Conservation (phyloP, 2,888 invertebrate species). For the Drosophila meridionalis region DNA sequence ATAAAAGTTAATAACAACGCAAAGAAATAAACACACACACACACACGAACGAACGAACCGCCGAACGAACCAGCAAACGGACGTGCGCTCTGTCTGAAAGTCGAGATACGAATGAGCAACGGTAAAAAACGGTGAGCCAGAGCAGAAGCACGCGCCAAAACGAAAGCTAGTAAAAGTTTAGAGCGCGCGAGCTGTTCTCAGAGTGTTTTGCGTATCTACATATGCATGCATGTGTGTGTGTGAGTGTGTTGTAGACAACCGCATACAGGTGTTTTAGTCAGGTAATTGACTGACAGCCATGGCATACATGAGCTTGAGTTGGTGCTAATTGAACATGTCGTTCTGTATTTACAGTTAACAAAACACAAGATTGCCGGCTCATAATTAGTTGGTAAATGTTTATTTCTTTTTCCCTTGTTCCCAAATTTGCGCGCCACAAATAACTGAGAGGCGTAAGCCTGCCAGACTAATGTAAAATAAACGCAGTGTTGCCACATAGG, state of each 20-base stretch:
- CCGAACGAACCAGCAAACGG: constrained; percentile 31
- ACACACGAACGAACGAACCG: constrained; percentile 34
- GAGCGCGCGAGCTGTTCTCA: constrained; percentile 38
- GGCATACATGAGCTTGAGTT: constrained; percentile 12
- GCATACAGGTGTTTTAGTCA: constrained; percentile 58
- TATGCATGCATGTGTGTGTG: not conserved
- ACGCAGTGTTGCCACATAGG: constrained; percentile 17
- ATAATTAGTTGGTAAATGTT: constrained; percentile 32
- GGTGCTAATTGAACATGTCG: constrained; percentile 64
- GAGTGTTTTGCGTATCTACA: not conserved
- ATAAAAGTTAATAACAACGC: constrained; percentile 72
- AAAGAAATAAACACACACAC: constrained; percentile 69
- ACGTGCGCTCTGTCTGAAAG: constrained; percentile 75
- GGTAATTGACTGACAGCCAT: constrained; percentile 20
- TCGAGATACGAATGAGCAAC: constrained; percentile 74
- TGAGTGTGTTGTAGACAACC: constrained; percentile 10
- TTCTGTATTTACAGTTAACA: constrained; percentile 65
- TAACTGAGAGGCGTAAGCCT: not conserved
- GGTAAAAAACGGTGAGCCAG: constrained; percentile 59
- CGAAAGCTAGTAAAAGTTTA: constrained; percentile 65
- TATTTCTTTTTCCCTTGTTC: constrained; percentile 20
- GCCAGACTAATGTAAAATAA: constrained; percentile 17
- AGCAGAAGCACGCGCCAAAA: constrained; percentile 63
- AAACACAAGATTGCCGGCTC: constrained; percentile 15
- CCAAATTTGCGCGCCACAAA: constrained; percentile 38